A percentile compares a stretch with the other conserved stretches of the same genome.
Evolutionary conservation across 2,113 vertebrate genomes (phyloP).

Genomic region (Poecile atricapillus): DNA sequence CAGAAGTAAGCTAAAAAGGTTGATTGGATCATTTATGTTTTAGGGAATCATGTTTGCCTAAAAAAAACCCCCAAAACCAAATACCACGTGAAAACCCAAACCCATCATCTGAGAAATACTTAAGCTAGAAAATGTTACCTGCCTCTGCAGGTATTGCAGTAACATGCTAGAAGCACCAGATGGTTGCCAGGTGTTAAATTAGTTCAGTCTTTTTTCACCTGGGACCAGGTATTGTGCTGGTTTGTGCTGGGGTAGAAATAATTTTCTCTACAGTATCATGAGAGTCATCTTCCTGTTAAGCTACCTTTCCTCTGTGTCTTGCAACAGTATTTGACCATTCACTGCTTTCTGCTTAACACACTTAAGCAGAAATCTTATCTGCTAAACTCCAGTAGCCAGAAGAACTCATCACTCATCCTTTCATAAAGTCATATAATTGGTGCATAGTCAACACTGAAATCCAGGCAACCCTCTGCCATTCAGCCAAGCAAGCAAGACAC

Average conservation of each 20-base stretch:
- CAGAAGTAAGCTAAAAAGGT: neutral
- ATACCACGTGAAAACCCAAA: neutral
- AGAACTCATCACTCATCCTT: neutral
- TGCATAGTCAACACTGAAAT: neutral
- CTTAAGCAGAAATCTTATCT: neutral
- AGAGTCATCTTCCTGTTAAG: neutral
- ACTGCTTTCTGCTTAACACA: neutral
- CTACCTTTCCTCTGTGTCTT: neutral
- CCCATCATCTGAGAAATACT: neutral
- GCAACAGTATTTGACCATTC: neutral
- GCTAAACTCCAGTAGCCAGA: neutral
- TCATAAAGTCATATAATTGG: neutral
- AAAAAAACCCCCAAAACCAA: neutral
- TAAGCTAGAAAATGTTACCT: neutral
- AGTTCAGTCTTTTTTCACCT: neutral
- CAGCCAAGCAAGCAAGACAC: neutral
- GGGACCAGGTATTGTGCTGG: neutral
- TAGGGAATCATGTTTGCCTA: neutral
- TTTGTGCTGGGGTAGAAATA: neutral
- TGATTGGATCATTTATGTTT: neutral
- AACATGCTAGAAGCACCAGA: neutral
- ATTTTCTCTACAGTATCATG: neutral
- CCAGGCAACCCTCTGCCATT: neutral
- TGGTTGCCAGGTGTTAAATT: neutral
- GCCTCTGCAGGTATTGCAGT: neutral